A percentile compares a stretch with the other conserved stretches of the same genome.
phyloP scores from a whole-genome alignment of 2,888 invertebrate species.

The Lutraria lutraria region DNA sequence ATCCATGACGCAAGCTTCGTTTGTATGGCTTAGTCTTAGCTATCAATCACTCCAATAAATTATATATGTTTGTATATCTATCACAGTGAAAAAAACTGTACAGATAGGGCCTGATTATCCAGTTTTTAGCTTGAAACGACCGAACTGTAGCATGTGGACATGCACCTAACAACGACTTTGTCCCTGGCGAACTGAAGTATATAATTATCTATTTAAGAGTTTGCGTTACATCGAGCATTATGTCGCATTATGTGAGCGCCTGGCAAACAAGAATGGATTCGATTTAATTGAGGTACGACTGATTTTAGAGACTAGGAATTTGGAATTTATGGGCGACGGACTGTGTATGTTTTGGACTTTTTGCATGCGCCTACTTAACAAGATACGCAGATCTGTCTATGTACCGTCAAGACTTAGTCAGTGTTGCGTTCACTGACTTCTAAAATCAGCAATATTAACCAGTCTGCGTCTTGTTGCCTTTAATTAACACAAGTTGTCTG shows the following conservation, averaged over 20 bases:
- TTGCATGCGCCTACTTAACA: background rate
- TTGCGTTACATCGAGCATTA: constrained; percentile 36
- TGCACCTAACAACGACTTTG: constrained; percentile 34
- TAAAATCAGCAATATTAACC: background rate
- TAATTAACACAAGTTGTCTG: no score
- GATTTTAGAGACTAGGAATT: constrained; percentile 8
- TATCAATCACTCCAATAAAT: constrained; percentile 48
- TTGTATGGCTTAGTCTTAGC: constrained; percentile 12
- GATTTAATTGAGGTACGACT: constrained; percentile 37
- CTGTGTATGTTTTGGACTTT: background rate
- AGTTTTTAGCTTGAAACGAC: constrained; percentile 37
- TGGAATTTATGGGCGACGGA: background rate
- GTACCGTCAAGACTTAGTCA: background rate
- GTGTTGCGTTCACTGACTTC: background rate
- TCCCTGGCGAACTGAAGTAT: constrained; percentile 27
- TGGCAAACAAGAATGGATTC: constrained; percentile 39
- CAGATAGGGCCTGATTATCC: constrained; percentile 43
- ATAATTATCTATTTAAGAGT: constrained; percentile 50
- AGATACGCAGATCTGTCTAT: background rate
- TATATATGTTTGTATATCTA: constrained; percentile 54
- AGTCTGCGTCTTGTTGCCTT: no score
- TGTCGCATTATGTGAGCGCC: constrained; percentile 25
- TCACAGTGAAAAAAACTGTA: constrained; percentile 29
- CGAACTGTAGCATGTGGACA: constrained; percentile 40
- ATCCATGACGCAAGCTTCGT: constrained; percentile 34